Evolutionary conservation across 1,140 invertebrate genomes (phyloP).

Genomic region (Proctacanthus coquilletti): DNA sequence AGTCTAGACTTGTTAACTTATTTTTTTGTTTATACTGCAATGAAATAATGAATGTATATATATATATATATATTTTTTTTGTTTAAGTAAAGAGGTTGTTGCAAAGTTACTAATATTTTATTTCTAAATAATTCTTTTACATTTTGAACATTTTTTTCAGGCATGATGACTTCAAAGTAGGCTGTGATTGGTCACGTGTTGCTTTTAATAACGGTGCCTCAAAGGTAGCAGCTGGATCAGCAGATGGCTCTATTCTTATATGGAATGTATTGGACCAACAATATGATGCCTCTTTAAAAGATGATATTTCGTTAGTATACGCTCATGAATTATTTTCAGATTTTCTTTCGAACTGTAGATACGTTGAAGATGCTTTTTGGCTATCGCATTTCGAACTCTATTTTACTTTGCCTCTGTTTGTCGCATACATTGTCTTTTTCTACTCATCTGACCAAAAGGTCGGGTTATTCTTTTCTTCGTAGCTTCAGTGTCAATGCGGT

Average conservation of each 20-base stretch:
- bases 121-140: too few relatives aligned
- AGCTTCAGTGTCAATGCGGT: conserved; percentile 78
- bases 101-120: too few relatives aligned
- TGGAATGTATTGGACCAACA: conserved; percentile 72
- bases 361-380: not conserved
- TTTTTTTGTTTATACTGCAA: too few relatives aligned
- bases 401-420: not conserved
- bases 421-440: not conserved
- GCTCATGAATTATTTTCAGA: not conserved
- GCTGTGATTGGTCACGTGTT: conserved; percentile 84
- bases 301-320: conserved; percentile 65
- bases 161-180: conserved; percentile 86
- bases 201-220: conserved; percentile 81
- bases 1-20: too few relatives aligned
- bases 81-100: too few relatives aligned
- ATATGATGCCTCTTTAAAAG: conserved; percentile 70
- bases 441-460: conserved; percentile 5
- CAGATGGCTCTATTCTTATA: conserved; percentile 79
- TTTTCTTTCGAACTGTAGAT: not conserved
- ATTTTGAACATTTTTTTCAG: conserved; percentile 39
- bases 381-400: not conserved
- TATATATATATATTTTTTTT: too few relatives aligned
- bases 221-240: conserved; percentile 76
- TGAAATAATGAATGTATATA: too few relatives aligned
- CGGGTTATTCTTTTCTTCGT: conserved; percentile 28